These are phyloP conservation scores for Protobothrops flavoviridis DNA, from an alignment of 2,113 vertebrate species.

Conservation along the genomic window DNA sequence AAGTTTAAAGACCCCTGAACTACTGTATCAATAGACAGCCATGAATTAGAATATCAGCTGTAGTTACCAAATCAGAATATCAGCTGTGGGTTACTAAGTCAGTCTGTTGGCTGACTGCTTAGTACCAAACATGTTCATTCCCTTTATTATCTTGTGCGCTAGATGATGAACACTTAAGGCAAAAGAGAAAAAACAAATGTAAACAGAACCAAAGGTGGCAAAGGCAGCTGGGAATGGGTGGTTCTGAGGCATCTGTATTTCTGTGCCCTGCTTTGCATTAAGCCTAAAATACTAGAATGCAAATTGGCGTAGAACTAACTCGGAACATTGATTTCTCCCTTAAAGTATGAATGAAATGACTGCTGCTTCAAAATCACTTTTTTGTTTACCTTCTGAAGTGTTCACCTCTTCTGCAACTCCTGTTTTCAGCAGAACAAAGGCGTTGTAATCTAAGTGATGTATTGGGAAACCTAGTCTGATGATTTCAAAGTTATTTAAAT, in stretches of 20 bases:
- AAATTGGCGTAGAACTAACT: background rate
- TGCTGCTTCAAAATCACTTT: accelerated
- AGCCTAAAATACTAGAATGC: background rate
- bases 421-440: constrained; percentile 33
- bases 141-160: background rate
- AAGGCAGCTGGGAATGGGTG: background rate
- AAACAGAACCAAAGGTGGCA: background rate
- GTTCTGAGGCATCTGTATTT: background rate
- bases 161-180: background rate
- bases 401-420: background rate
- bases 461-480: constrained; percentile 38
- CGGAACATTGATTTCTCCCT: constrained; percentile 15
- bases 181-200: background rate
- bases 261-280: background rate
- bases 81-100: background rate
- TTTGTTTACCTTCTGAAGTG: background rate
- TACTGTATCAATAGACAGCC: background rate
- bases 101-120: background rate
- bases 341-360: background rate
- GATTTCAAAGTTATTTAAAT: constrained; percentile 54
- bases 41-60: background rate
- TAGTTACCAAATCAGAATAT: background rate
- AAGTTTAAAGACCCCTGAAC: too few relatives aligned
- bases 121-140: background rate
- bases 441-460: constrained; percentile 22